Conservation (phyloP, 2,113 vertebrate genomes). For the Cisticola juncidis region DNA sequence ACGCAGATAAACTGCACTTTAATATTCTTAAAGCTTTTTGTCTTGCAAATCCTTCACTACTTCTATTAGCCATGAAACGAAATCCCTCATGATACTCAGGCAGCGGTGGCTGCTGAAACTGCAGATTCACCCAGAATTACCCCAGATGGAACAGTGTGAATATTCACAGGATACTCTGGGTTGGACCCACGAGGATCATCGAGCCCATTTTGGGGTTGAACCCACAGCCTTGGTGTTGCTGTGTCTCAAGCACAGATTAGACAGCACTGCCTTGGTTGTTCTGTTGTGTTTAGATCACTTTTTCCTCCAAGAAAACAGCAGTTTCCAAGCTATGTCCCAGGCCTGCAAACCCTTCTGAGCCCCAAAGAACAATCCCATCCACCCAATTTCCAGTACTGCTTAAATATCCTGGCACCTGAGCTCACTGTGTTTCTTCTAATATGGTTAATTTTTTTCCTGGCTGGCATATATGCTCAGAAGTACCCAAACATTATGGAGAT, state of each 20-base stretch:
- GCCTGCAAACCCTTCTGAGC: neutral
- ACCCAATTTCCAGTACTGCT: neutral
- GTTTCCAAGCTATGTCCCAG: neutral
- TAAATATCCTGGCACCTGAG: neutral
- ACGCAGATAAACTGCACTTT: neutral
- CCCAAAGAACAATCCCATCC: neutral
- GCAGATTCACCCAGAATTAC: neutral
- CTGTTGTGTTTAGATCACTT: neutral
- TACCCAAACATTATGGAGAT: neutral
- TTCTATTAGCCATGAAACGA: neutral
- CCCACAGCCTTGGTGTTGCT: neutral
- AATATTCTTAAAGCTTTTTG: neutral
- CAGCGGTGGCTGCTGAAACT: neutral
- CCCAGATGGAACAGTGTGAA: neutral
- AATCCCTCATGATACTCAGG: neutral
- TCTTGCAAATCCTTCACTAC: neutral
- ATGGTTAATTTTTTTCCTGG: neutral
- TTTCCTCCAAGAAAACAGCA: neutral
- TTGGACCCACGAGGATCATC: neutral
- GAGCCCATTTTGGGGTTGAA: neutral
- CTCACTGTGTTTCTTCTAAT: neutral
- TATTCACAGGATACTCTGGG: neutral
- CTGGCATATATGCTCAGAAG: neutral
- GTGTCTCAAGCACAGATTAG: neutral
- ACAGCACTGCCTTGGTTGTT: neutral